These are phyloP conservation scores for Scylla paramamosain DNA, from an alignment of 1,140 invertebrate genomes.

Conservation along the genomic window DNA sequence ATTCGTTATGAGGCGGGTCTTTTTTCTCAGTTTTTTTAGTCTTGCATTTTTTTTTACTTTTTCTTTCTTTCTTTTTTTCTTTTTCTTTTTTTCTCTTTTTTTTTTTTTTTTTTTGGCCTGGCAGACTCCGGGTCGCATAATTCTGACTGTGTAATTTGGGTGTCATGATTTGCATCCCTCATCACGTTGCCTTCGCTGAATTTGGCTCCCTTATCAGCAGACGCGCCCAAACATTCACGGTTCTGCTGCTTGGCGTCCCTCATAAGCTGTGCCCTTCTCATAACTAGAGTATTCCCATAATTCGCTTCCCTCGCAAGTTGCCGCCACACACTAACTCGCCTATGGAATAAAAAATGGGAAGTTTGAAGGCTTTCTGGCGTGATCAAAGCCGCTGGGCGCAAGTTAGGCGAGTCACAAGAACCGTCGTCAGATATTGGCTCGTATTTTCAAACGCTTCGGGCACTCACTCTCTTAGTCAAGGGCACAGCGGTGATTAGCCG, in stretches of 20 bases:
- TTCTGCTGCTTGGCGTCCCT: neutral
- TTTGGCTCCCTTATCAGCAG: neutral
- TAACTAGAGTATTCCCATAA: neutral
- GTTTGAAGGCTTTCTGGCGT: too few species aligned
- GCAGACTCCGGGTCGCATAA: neutral
- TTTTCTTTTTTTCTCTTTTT: neutral
- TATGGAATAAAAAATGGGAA: neutral
- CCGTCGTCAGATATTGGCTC: too few species aligned
- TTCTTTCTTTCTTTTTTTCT: neutral
- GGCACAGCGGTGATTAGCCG: too few species aligned
- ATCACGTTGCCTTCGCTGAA: neutral
- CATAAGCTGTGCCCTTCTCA: neutral
- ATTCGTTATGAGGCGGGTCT: too few species aligned
- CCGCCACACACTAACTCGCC: neutral
- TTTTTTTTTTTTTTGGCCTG: neutral
- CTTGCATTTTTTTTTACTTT: neutral
- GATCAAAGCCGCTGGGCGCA: too few species aligned
- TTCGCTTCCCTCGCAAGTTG: neutral
- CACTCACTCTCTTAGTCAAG: too few species aligned
- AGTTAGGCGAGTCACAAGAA: too few species aligned
- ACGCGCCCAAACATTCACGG: neutral
- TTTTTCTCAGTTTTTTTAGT: too few species aligned
- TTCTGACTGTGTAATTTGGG: neutral
- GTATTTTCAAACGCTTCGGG: too few species aligned
- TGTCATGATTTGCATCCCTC: slow-evolving; percentile 3